These are phyloP conservation scores for Meriones unguiculatus DNA, from an alignment of 2,113 vertebrate species.

Conservation along the genomic window DNA sequence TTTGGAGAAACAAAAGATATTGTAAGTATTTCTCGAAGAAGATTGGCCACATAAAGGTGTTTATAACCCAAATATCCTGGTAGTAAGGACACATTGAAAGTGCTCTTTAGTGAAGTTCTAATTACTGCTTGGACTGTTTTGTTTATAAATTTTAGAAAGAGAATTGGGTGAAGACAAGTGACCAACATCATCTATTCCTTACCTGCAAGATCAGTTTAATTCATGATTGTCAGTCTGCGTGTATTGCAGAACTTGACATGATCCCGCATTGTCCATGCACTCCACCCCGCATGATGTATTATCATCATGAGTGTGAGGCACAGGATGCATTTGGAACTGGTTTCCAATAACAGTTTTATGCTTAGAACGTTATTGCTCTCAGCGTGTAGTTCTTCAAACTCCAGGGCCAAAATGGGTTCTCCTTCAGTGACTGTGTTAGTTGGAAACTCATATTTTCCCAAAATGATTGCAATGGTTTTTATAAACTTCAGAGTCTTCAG, in stretches of 20 bases:
- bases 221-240: neutral
- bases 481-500: neutral
- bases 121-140: neutral
- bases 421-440: neutral
- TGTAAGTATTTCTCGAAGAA: slow-evolving; percentile 59
- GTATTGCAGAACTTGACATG: neutral
- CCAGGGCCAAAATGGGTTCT: neutral
- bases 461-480: neutral
- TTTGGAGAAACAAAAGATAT: slow-evolving; percentile 52
- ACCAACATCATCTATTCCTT: neutral
- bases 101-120: neutral
- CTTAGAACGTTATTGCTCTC: neutral
- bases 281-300: neutral
- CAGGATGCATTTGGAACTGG: neutral
- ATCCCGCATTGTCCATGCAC: neutral
- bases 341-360: neutral
- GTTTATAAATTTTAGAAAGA: neutral
- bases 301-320: neutral
- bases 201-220: neutral
- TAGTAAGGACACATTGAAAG: neutral
- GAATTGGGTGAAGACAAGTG: neutral
- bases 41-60: neutral
- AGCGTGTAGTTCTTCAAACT: neutral
- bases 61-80: neutral
- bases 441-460: neutral